Conservation (phyloP, 2,888 invertebrate genomes). For the Eupeodes latifasciatus region DNA sequence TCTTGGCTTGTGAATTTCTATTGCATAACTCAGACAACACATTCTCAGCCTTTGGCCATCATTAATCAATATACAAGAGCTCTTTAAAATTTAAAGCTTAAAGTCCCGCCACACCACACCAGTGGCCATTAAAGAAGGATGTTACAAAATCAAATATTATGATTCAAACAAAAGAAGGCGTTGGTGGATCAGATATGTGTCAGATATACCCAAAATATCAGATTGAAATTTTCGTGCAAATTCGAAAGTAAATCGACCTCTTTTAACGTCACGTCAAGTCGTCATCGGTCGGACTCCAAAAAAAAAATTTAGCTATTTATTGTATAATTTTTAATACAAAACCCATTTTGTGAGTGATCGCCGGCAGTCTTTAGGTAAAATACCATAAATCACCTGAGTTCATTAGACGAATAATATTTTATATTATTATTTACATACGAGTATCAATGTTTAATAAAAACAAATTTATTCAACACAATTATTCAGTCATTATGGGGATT, state of each 20-base stretch:
- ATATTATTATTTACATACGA: slow-evolving; percentile 8
- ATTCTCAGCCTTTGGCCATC: slow-evolving; percentile 42
- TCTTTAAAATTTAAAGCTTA: background rate
- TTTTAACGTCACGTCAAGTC: background rate
- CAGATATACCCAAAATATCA: slow-evolving; percentile 5
- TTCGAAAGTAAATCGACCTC: slow-evolving; percentile 59
- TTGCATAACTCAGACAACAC: slow-evolving; percentile 49
- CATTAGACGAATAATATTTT: slow-evolving; percentile 61
- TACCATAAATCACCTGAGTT: slow-evolving; percentile 58
- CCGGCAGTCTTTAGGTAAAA: background rate
- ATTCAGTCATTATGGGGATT: slow-evolving; percentile 11
- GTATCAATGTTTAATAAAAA: slow-evolving; percentile 17
- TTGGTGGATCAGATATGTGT: slow-evolving; percentile 35
- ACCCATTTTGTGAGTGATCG: slow-evolving; percentile 23
- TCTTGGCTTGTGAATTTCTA: slow-evolving; percentile 49
- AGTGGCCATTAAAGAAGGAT: slow-evolving; percentile 14
- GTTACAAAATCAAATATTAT: slow-evolving; percentile 36
- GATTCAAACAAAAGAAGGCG: slow-evolving; percentile 20
- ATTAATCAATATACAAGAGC: slow-evolving; percentile 41
- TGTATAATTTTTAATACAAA: slow-evolving; percentile 33
- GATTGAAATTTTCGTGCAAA: slow-evolving; percentile 28
- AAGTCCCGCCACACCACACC: background rate
- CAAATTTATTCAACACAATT: slow-evolving; percentile 45
- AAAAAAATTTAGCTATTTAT: background rate
- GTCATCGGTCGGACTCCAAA: background rate